Conservation (phyloP, 2,888 invertebrate genomes). For the Apomyelois bistriatella region DNA sequence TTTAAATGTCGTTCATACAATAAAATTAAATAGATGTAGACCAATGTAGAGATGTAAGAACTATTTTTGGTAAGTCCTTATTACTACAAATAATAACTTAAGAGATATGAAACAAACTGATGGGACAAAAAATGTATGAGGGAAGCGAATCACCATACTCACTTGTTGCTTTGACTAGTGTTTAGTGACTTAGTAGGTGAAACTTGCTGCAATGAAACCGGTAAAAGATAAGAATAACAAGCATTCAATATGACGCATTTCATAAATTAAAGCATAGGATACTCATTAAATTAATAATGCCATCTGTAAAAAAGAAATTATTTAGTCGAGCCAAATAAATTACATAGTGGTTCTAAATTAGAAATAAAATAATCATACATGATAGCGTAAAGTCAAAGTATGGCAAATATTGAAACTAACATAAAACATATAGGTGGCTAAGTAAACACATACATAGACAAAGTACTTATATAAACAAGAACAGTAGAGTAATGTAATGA, state of each 20-base stretch:
- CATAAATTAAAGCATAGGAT: constrained; percentile 24
- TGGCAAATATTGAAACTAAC: too few species aligned
- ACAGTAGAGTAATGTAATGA: not conserved
- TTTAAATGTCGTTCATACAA: too few species aligned
- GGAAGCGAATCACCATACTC: constrained; percentile 48
- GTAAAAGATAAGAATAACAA: constrained; percentile 61
- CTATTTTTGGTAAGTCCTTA: too few species aligned
- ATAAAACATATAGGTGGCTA: not conserved
- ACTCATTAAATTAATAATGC: constrained; percentile 20
- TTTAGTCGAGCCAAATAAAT: constrained; percentile 10
- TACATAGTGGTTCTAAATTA: not conserved
- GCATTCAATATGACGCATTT: constrained; percentile 55
- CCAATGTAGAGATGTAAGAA: too few species aligned
- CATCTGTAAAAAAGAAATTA: constrained; percentile 35
- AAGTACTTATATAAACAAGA: not conserved
- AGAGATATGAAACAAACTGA: not conserved
- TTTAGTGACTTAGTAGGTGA: constrained; percentile 79
- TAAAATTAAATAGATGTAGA: too few species aligned
- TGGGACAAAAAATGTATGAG: constrained; percentile 13
- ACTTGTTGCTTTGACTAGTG: constrained; percentile 68
- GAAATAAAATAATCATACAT: not conserved
- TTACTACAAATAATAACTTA: not conserved
- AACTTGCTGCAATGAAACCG: constrained; percentile 76
- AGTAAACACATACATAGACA: constrained; percentile 20
- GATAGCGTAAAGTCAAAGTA: not conserved